These are phyloP conservation scores for Galemys pyrenaicus DNA, from an alignment of 2,113 vertebrate species.

Conservation along the genomic window DNA sequence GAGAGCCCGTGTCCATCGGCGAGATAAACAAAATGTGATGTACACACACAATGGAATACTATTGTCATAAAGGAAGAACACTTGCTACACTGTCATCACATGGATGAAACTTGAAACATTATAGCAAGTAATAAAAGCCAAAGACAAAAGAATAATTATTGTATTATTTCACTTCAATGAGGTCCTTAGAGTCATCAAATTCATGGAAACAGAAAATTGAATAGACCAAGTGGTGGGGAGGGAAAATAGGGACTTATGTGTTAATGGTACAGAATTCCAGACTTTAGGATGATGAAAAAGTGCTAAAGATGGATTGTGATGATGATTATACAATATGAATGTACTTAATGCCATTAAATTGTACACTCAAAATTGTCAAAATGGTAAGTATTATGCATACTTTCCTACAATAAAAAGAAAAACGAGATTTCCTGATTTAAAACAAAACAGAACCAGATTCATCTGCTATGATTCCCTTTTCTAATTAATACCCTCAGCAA, in stretches of 20 bases:
- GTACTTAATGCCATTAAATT: background rate
- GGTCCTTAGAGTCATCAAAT: background rate
- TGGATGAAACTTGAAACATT: background rate
- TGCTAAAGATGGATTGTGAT: background rate
- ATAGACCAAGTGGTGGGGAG: background rate
- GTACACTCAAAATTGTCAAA: background rate
- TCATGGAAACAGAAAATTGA: background rate
- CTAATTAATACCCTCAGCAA: conserved; percentile 44
- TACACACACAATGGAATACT: background rate
- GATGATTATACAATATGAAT: background rate
- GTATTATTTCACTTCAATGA: background rate
- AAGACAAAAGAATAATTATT: background rate
- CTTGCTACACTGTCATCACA: background rate
- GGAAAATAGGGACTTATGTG: background rate
- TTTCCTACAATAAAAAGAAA: conserved; percentile 16
- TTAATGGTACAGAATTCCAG: conserved; percentile 1
- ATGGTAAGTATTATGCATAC: background rate
- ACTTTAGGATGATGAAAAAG: background rate
- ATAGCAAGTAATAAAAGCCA: background rate
- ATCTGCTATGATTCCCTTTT: conserved; percentile 22
- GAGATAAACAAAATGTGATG: background rate
- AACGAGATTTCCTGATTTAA: conserved; percentile 19
- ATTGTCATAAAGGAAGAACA: background rate
- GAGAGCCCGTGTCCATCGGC: background rate
- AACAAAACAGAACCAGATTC: background rate